These are phyloP conservation scores for Anneissia japonica DNA, from an alignment of 35 echinoderm and acorn worm species.

Conservation along the genomic window DNA sequence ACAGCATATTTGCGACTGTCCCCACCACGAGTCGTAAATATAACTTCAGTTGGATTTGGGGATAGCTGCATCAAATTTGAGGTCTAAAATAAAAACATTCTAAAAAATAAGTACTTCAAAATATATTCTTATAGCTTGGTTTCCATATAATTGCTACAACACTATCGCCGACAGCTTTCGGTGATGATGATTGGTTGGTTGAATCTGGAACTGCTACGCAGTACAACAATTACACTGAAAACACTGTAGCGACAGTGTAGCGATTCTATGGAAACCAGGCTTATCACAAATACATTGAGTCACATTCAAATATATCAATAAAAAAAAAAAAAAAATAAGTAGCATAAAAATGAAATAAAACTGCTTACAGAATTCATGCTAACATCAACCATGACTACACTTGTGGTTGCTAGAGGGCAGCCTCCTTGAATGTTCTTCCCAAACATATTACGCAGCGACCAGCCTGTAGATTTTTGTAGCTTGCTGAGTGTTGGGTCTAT, in stretches of 20 bases:
- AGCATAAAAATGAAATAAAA: background rate
- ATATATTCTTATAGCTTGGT: too few relatives aligned
- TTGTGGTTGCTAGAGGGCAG: constrained; percentile 67
- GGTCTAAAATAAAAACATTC: background rate
- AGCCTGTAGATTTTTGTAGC: constrained; percentile 14
- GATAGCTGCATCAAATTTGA: constrained; percentile 22
- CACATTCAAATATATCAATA: too few relatives aligned
- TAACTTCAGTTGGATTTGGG: constrained; percentile 25
- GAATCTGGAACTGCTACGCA: too few relatives aligned
- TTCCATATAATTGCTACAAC: too few relatives aligned
- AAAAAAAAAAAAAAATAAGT: background rate
- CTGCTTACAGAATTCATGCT: constrained; percentile 65
- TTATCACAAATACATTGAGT: too few relatives aligned
- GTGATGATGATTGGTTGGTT: too few relatives aligned
- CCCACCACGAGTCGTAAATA: constrained; percentile 8
- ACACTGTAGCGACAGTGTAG: too few relatives aligned
- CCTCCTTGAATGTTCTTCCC: constrained; percentile 22
- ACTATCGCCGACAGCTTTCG: too few relatives aligned
- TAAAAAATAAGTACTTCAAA: too few relatives aligned
- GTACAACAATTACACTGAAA: too few relatives aligned
- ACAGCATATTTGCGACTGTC: constrained; percentile 19
- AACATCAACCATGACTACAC: constrained; percentile 65
- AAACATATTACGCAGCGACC: constrained; percentile 61
- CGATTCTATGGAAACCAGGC: too few relatives aligned
- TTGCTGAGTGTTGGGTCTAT: constrained; percentile 52